Evolutionary conservation across 2,113 vertebrate species (phyloP).

Genomic region (Nanorana parkeri): DNA sequence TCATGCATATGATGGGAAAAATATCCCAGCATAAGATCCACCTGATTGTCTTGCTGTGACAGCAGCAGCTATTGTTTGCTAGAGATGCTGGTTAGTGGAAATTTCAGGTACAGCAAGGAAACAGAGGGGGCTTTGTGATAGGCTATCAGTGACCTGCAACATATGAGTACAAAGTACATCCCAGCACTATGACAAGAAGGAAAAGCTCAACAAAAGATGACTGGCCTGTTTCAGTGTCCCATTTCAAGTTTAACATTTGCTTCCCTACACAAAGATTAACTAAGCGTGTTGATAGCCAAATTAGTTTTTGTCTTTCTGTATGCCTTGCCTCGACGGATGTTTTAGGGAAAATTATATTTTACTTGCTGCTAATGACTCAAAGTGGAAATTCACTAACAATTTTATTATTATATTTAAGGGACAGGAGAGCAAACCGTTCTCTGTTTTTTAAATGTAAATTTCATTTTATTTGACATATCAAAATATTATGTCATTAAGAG

Average conservation of each 20-base stretch:
- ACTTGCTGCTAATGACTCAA: no score
- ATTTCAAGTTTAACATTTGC: conserved; percentile 69
- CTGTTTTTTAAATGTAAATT: no score
- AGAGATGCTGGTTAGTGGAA: conserved; percentile 70
- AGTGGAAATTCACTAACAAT: no score
- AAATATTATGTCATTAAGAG: no score
- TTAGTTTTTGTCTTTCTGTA: conserved; percentile 50
- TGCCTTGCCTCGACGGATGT: conserved; percentile 26
- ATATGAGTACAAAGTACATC: conserved; percentile 67
- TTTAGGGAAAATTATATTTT: conserved; percentile 27
- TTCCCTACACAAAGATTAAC: conserved; percentile 65
- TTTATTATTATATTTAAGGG: no score
- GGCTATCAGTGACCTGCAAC: conserved; percentile 77
- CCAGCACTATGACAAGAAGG: conserved; percentile 75
- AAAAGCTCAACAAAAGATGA: conserved; percentile 73
- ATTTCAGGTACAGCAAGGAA: conserved; percentile 65
- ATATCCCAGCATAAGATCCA: conserved; percentile 78
- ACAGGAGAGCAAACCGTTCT: no score
- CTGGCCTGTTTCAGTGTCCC: conserved; percentile 69
- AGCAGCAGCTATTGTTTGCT: conserved; percentile 79
- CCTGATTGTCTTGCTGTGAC: conserved; percentile 80
- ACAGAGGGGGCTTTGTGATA: conserved; percentile 95
- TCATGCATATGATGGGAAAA: conserved; percentile 83
- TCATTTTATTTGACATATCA: no score
- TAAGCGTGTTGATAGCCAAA: conserved; percentile 49